Percentiles rank a stretch among this genome's conserved stretches.
Evolutionary conservation across 2,113 vertebrate species (phyloP).

Genomic region (Ptyas mucosa): DNA sequence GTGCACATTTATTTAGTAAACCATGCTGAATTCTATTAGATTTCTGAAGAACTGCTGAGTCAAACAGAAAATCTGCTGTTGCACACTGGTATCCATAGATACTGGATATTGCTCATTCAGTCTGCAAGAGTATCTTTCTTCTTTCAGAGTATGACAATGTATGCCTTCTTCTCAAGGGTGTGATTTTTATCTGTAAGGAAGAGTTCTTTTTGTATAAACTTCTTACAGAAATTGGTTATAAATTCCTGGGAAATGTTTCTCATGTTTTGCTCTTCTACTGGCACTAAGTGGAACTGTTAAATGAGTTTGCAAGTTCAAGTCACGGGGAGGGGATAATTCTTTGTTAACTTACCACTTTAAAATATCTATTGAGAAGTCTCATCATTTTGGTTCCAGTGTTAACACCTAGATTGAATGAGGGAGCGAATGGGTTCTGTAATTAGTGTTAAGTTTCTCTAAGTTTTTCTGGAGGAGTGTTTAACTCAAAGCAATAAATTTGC

Average conservation of each 20-base stretch:
- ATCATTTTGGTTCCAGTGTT: constrained; percentile 71
- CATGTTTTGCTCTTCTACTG: constrained; percentile 61
- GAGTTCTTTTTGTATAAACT: constrained; percentile 60
- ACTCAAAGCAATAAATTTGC: constrained; percentile 70
- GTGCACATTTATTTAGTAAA: constrained; percentile 59
- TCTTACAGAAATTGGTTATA: constrained; percentile 61
- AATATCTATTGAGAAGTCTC: constrained; percentile 62
- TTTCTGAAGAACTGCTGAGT: constrained; percentile 60
- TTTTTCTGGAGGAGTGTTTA: constrained; percentile 62
- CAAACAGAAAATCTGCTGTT: constrained; percentile 51
- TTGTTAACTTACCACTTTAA: constrained; percentile 56
- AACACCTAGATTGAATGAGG: constrained; percentile 48
- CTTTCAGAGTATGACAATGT: constrained; percentile 58
- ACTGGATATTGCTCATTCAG: constrained; percentile 44
- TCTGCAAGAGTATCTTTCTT: constrained; percentile 50
- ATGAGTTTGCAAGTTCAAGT: constrained; percentile 30
- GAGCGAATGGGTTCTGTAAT: constrained; percentile 40
- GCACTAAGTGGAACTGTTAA: constrained; percentile 61
- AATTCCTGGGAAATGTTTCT: constrained; percentile 65
- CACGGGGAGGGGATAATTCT: constrained; percentile 30
- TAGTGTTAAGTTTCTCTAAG: constrained; percentile 58
- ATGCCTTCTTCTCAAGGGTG: constrained; percentile 60
- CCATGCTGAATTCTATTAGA: constrained; percentile 53
- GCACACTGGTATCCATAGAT: constrained; percentile 56
- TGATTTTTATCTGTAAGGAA: constrained; percentile 57